Base-by-base conservation (phyloP, 1,140 invertebrate genomes). In the Coenobita brevimanus region DNA sequence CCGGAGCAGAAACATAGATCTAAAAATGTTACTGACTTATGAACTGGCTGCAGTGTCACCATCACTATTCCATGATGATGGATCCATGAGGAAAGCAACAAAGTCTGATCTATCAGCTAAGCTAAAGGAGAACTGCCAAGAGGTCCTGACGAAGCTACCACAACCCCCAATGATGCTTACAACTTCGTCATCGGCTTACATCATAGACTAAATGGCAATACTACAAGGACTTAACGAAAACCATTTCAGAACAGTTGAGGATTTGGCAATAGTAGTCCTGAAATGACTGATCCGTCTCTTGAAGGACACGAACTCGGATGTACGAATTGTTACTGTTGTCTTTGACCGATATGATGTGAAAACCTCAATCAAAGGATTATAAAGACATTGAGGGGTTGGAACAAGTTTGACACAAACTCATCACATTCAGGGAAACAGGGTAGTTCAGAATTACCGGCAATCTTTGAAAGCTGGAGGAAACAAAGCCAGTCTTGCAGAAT, bases 41-140 rank as follows among this genome's bases (percentile, higher is more conserved):
- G 46, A 50, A 17, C 46, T 50, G n/a, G n/a, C n/a, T n/a, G n/a
- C n/a, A n/a, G 36, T 76, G 2, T 27, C 73, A 13, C 73, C 15
- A 41, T 76, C 3, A n/a, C 36, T 76, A n/a, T 76, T 43, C 24
- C 73, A 76, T 46, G 41, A 76, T 15, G 73, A 76, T 46, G 73
- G 73, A 2, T 15, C 73, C 13, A 76, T 76, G 38, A 76, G 73
- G 2, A 76, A 76, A n/a, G 43, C 17, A 38, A 43, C 13, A 13
- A 76, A 76, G 41, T 13, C 73, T 43, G 4, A 76, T 76, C 3
- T 76, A n/a, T 38, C 38, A 46, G 24, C 10, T 13, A 76, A 46
- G 27, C 73, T 38, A 46, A 38, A 76, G 38, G 17, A 13, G 2
- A 24, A 17, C 33, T 17, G 17, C n/a, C 21, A 46, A 6, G 73